Percentiles rank a stretch among this genome's conserved stretches.
Conservation (phyloP, 2,797 vertebrate species). For the Alosa sapidissima region DNA sequence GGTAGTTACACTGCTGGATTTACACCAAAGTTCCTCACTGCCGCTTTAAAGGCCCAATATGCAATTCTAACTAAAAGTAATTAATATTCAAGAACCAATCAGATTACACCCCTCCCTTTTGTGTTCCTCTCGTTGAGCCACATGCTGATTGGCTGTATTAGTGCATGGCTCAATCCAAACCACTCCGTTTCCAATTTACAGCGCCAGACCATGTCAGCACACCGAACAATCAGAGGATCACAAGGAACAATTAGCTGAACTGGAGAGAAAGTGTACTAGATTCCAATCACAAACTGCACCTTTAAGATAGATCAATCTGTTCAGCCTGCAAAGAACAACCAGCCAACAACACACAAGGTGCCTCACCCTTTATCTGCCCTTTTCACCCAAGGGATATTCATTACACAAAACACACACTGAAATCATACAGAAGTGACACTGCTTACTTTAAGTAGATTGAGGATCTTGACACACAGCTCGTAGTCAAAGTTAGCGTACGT, state of each 20-base stretch:
- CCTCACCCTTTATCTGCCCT: not conserved
- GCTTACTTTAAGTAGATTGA: conserved; percentile 83
- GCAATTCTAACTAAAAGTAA: no score
- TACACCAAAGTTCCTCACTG: not conserved
- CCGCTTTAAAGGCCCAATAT: no score
- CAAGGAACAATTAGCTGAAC: not conserved
- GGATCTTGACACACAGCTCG: conserved; percentile 85
- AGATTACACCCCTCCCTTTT: no score
- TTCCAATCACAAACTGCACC: not conserved
- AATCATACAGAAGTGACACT: not conserved
- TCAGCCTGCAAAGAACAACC: not conserved
- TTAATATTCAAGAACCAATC: no score
- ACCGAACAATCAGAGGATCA: not conserved
- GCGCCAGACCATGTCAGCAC: not conserved
- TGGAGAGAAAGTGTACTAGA: not conserved
- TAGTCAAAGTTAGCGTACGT: conserved; percentile 85
- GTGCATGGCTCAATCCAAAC: not conserved
- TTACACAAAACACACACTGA: not conserved
- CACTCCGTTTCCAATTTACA: not conserved
- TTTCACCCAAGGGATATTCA: not conserved
- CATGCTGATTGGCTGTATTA: not conserved
- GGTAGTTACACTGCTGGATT: not conserved
- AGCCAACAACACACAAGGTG: not conserved
- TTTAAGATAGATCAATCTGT: not conserved
- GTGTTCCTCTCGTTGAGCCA: no score